Evolutionary conservation across 2,888 invertebrate genomes (phyloP).

Genomic region (Epinotia demarniana): DNA sequence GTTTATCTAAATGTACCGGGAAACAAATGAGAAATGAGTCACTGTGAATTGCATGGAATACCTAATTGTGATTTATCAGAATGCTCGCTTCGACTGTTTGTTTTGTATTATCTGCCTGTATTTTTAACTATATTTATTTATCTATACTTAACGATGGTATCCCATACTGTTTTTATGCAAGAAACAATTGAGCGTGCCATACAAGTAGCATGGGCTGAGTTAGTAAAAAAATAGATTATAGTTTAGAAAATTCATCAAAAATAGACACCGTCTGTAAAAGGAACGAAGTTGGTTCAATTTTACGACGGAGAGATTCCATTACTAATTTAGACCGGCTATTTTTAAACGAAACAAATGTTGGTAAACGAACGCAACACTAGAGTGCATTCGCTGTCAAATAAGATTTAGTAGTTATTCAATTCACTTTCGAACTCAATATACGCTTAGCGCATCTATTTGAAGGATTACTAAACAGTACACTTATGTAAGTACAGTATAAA

Average conservation of each 20-base stretch:
- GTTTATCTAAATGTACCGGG: neutral
- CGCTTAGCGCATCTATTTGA: slow-evolving; percentile 9
- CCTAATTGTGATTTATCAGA: slow-evolving; percentile 1
- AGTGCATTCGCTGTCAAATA: slow-evolving; percentile 2
- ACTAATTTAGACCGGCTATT: slow-evolving; percentile 41
- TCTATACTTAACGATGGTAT: too few species aligned
- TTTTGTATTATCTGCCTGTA: slow-evolving; percentile 10
- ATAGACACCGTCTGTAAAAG: slow-evolving; percentile 31
- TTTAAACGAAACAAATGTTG: slow-evolving; percentile 36
- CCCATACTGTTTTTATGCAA: too few species aligned
- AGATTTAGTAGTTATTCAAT: neutral
- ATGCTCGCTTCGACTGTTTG: neutral
- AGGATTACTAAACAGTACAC: slow-evolving; percentile 4
- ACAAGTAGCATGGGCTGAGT: too few species aligned
- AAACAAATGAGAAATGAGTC: slow-evolving; percentile 33
- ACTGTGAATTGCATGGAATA: slow-evolving; percentile 30
- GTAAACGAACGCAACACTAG: slow-evolving; percentile 28
- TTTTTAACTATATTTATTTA: too few species aligned
- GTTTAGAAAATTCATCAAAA: slow-evolving; percentile 19
- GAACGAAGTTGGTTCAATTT: slow-evolving; percentile 38
- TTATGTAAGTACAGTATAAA: slow-evolving; percentile 16
- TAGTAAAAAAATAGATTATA: too few species aligned
- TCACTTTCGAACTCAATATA: neutral
- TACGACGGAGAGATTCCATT: slow-evolving; percentile 40
- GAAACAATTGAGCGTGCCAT: too few species aligned